phyloP scores from a whole-genome alignment of 92 coral and sea anemone genomes.

The Zoanthus gigantus region DNA sequence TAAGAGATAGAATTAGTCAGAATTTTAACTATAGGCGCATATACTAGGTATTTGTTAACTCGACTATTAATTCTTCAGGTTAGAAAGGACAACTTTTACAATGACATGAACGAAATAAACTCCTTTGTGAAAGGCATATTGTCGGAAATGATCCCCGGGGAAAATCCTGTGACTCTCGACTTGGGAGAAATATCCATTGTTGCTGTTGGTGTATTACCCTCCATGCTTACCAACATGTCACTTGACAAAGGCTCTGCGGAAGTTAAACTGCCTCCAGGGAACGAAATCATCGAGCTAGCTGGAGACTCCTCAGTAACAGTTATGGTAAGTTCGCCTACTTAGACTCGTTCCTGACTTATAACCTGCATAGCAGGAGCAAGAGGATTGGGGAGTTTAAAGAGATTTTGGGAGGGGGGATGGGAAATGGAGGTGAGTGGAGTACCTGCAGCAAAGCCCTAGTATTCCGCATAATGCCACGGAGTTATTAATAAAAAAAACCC shows the following conservation, averaged over 20 bases:
- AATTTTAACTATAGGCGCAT: no score
- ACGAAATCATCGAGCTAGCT: conserved; percentile 17
- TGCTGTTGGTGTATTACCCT: neutral
- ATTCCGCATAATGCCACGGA: no score
- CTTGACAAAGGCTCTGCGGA: neutral
- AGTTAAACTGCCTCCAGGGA: conserved; percentile 5
- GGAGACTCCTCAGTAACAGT: neutral
- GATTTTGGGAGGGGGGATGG: no score
- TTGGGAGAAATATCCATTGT: neutral
- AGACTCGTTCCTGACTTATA: no score
- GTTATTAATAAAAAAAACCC: no score
- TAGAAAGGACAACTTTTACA: neutral
- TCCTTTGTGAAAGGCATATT: neutral
- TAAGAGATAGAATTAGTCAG: no score
- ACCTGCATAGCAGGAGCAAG: no score
- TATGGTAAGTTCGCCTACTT: neutral
- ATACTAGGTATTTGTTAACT: no score
- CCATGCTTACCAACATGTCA: neutral
- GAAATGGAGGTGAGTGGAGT: no score
- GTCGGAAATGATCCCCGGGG: conserved; percentile 12
- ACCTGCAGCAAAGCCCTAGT: no score
- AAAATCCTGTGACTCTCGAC: conserved; percentile 9
- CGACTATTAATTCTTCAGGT: neutral
- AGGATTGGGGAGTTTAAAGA: no score
- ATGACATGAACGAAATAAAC: neutral